These are phyloP conservation scores for Cosmia pyralina DNA, from an alignment of 2,888 invertebrate genomes.

Conservation along the genomic window DNA sequence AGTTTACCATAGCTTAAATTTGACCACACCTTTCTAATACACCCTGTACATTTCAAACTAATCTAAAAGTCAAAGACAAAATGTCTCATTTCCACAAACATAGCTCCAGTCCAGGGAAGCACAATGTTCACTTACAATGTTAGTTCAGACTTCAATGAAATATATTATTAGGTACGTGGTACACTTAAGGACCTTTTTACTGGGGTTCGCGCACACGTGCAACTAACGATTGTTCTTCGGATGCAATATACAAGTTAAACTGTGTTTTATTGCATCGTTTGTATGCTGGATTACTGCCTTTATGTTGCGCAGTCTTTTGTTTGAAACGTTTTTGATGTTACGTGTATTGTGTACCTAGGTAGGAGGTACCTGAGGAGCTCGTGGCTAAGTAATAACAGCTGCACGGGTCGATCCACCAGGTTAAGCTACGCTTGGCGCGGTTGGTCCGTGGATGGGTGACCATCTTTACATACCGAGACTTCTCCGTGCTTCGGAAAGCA, in stretches of 20 bases:
- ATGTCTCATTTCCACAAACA: neutral
- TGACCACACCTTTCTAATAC: no score
- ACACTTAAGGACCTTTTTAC: conserved; percentile 59
- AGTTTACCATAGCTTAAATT: no score
- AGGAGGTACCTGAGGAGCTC: no score
- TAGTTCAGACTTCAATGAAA: conserved; percentile 51
- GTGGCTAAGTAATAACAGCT: no score
- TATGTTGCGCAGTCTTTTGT: conserved; percentile 31
- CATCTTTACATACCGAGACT: no score
- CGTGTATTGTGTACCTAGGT: neutral
- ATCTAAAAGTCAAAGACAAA: neutral
- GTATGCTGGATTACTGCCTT: conserved; percentile 52
- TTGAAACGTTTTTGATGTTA: conserved; percentile 27
- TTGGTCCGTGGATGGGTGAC: no score
- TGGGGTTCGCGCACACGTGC: conserved; percentile 63
- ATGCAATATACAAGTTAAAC: conserved; percentile 66
- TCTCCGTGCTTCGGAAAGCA: no score
- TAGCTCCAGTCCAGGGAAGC: conserved; percentile 3
- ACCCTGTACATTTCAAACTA: no score
- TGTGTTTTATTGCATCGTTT: conserved; percentile 71
- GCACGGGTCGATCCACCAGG: no score
- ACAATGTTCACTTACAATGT: conserved; percentile 15
- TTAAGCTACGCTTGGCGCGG: no score
- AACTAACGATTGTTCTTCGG: conserved; percentile 65
- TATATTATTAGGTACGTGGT: conserved; percentile 54